Evolutionary conservation across 2,888 invertebrate genomes (phyloP), one percentile per base, ranked within the genome.

Genomic region (Seira sanloemensis): DNA sequence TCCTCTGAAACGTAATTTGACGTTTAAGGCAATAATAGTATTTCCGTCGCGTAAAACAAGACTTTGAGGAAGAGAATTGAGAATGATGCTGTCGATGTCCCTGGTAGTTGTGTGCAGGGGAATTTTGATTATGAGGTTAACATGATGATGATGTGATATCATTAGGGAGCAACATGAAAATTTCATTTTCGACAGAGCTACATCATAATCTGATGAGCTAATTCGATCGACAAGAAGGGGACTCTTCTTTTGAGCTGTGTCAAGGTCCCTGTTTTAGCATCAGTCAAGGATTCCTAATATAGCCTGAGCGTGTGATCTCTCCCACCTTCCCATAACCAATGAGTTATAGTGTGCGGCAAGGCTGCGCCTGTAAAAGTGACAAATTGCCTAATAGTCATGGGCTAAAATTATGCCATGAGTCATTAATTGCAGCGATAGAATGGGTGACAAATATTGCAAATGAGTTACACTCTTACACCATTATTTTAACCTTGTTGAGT

Each of bases 341-440:
- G 4, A 7, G 12, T 37, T 37, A 37, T 12, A 37, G 12, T 37
- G 12, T 37, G n/a, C 5, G n/a, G 58, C 58, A 58, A 58, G 58
- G 58, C n/a, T 58, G 16, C 7, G 5, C 37, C 37, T 37, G n/a
- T 58, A 58, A 58, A 58, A 58, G 4, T 18, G 58, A 18, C 58
- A 58, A 58, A 58, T 58, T 5, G 58, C n/a, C 7, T 58, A 58
- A 58, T 58, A 58, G n/a, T 58, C n/a, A 58, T 18, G 7, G n/a
- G 5, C 58, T n/a, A n/a, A 58, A 58, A 58, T 4, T n/a, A 58
- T 58, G n/a, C n/a, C 58, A 58, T 58, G 58, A 58, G n/a, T 58
- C 7, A 58, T 37, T 37, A 37, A 37, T 37, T 37, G 4, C 5
- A 37, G 12, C 4, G 37, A 7, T 37, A 37, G n/a, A n/a, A n/a